phyloP scores from a whole-genome alignment of 2,113 vertebrate genomes.

The Lepisosteus osseus region DNA sequence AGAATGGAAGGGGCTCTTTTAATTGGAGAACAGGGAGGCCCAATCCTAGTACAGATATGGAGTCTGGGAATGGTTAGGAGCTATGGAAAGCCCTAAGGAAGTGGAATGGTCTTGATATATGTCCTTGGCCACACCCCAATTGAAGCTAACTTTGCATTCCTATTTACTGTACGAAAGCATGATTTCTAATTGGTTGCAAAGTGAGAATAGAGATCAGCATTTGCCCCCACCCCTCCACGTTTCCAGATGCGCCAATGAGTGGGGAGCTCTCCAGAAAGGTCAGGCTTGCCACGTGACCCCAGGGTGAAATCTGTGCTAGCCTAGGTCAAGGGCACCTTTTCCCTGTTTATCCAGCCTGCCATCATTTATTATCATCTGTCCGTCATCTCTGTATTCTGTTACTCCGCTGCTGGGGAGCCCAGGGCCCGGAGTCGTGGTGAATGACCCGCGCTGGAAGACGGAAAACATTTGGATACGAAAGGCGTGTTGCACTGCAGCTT shows the following conservation, averaged over 20 bases:
- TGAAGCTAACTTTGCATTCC: background rate
- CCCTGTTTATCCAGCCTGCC: conserved; percentile 62
- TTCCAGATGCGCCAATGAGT: conserved; percentile 56
- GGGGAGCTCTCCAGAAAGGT: conserved; percentile 35
- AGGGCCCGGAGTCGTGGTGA: conserved; percentile 29
- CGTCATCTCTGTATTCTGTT: conserved; percentile 59
- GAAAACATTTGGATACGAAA: conserved; percentile 29
- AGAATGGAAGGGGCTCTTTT: too few relatives aligned
- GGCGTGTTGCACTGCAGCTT: background rate
- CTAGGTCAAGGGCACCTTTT: conserved; percentile 63
- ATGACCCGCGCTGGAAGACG: conserved; percentile 32
- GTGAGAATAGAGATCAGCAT: background rate
- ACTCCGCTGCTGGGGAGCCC: conserved; percentile 21
- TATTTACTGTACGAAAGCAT: background rate
- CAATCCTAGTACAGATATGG: too few relatives aligned
- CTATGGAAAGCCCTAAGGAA: too few relatives aligned
- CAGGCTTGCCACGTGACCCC: conserved; percentile 29
- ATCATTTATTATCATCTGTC: conserved; percentile 73
- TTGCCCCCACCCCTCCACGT: background rate
- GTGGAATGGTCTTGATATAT: too few relatives aligned
- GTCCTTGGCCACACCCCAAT: too few relatives aligned
- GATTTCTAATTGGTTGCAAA: background rate
- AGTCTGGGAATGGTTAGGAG: too few relatives aligned
- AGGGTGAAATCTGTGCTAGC: conserved; percentile 39
- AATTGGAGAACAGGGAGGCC: too few relatives aligned